Evolutionary conservation across 2,888 invertebrate species (phyloP).

Genomic region (Lithophane socia): DNA sequence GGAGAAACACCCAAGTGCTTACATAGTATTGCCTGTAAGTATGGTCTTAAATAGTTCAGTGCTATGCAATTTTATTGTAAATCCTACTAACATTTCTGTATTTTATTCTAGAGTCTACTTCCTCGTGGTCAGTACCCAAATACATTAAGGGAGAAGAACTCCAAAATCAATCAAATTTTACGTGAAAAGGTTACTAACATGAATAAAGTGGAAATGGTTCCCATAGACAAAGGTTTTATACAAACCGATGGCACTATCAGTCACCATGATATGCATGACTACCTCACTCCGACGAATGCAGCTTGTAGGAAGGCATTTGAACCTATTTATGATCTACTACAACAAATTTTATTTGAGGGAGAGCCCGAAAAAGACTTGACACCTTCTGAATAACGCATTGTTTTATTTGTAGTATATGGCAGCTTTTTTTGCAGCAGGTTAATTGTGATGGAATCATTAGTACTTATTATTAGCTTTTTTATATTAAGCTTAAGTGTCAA

Average conservation of each 20-base stretch:
- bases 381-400: slow-evolving; percentile 91
- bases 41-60: slow-evolving; percentile 37
- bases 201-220: slow-evolving; percentile 94
- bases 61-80: background rate
- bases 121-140: slow-evolving; percentile 97
- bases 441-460: slow-evolving; percentile 87
- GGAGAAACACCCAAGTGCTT: slow-evolving; percentile 94
- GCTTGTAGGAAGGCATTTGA: slow-evolving; percentile 97
- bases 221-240: slow-evolving; percentile 94
- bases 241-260: slow-evolving; percentile 95
- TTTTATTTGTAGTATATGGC: slow-evolving; percentile 68
- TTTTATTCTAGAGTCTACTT: slow-evolving; percentile 93
- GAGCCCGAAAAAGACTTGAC: slow-evolving; percentile 94
- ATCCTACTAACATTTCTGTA: slow-evolving; percentile 12
- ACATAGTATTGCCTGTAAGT: slow-evolving; percentile 96
- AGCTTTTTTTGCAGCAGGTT: slow-evolving; percentile 84
- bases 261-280: slow-evolving; percentile 98
- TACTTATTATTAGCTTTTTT: slow-evolving; percentile 89
- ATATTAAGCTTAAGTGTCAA: slow-evolving; percentile 82
- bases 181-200: slow-evolving; percentile 91
- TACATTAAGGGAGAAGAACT: slow-evolving; percentile 94
- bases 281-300: slow-evolving; percentile 95
- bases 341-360: slow-evolving; percentile 94
- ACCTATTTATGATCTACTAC: slow-evolving; percentile 94
- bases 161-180: slow-evolving; percentile 93